A percentile compares a stretch with the other conserved stretches of the same genome.
Evolutionary conservation across 1,140 invertebrate species (phyloP).

Genomic region (Gryon sp.): DNA sequence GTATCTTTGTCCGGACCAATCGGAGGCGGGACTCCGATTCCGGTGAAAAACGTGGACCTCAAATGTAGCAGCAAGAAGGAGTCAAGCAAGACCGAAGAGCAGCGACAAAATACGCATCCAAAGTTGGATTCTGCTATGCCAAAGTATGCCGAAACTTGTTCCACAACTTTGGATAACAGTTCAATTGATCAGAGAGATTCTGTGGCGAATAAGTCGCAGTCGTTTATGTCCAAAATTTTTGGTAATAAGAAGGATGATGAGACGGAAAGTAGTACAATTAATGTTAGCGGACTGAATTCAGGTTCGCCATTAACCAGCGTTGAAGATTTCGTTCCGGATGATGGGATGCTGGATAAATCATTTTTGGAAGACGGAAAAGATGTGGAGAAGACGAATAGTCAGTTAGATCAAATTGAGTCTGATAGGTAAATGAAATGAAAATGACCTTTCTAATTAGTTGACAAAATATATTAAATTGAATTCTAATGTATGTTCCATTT

Average conservation of each 20-base stretch:
- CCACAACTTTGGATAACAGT: constrained; percentile 53
- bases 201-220: constrained; percentile 60
- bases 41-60: constrained; percentile 71
- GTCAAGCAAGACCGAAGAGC: constrained; percentile 17
- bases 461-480: background rate
- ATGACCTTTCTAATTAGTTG: background rate
- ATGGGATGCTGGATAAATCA: constrained; percentile 87
- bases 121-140: constrained; percentile 3
- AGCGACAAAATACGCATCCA: constrained; percentile 5
- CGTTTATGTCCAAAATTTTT: constrained; percentile 77
- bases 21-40: constrained; percentile 78
- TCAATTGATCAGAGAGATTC: constrained; percentile 64
- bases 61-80: constrained; percentile 68
- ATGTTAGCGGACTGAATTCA: constrained; percentile 41
- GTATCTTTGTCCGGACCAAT: constrained; percentile 73
- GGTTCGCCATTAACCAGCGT: constrained; percentile 81
- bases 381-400: constrained; percentile 74
- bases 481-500: too few species aligned
- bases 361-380: constrained; percentile 88
- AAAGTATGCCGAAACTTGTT: constrained; percentile 9
- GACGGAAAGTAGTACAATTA: constrained; percentile 51
- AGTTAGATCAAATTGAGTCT: constrained; percentile 79
- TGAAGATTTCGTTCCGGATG: constrained; percentile 93
- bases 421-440: too few species aligned
- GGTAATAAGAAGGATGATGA: constrained; percentile 72